Conservation (phyloP, 2,797 vertebrate species). For the Pogoniulus pusillus region DNA sequence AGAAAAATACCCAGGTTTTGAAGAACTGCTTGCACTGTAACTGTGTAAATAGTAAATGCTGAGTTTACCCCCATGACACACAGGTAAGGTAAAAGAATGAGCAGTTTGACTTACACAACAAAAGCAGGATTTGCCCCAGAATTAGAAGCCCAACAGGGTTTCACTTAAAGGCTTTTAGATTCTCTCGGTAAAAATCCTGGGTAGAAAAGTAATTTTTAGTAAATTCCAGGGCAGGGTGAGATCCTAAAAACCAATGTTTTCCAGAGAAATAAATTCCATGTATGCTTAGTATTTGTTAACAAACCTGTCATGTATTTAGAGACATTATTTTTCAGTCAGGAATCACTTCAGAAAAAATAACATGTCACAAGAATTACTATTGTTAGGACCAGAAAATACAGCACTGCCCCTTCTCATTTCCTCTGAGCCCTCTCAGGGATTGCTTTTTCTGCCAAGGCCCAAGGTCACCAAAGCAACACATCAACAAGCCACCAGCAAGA, state of each 20-base stretch:
- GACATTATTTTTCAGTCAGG: not conserved
- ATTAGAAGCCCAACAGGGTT: not conserved
- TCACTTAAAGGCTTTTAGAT: not conserved
- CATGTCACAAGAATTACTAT: not conserved
- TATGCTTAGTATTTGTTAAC: not conserved
- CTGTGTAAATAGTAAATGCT: accelerated
- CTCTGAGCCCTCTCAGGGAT: not conserved
- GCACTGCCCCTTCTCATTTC: not conserved
- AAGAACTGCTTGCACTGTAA: not conserved
- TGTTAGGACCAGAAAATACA: not conserved
- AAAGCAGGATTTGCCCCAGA: not conserved
- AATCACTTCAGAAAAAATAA: not conserved
- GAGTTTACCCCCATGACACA: accelerated
- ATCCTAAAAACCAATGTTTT: not conserved
- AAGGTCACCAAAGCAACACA: not conserved
- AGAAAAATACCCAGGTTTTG: not conserved
- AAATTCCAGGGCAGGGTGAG: not conserved
- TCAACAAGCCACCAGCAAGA: not conserved
- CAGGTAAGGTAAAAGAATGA: not conserved
- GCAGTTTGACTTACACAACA: accelerated
- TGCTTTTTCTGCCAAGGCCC: not conserved
- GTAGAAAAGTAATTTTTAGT: not conserved
- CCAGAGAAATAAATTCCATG: accelerated
- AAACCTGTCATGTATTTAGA: accelerated
- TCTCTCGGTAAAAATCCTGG: not conserved